Percentiles rank a stretch among this genome's conserved stretches.
Conservation (phyloP, 2,888 invertebrate species). For the Synergus laeviventris region DNA sequence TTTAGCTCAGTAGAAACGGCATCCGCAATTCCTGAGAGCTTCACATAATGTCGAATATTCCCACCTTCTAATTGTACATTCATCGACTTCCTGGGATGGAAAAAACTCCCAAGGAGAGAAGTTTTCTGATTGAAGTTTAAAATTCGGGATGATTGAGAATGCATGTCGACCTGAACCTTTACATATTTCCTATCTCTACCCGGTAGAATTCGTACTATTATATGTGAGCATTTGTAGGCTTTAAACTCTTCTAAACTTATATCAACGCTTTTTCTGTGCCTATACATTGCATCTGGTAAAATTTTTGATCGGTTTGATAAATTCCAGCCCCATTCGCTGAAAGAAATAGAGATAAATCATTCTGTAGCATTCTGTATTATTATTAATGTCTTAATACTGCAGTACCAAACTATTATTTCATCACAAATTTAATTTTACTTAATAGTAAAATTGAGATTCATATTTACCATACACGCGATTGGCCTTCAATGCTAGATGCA, state of each 20-base stretch:
- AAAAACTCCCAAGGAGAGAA: conserved; percentile 46
- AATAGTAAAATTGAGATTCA: conserved; percentile 39
- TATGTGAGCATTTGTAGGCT: conserved; percentile 81
- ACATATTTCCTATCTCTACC: conserved; percentile 53
- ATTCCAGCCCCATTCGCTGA: conserved; percentile 79
- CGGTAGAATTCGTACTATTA: conserved; percentile 83
- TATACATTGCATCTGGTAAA: conserved; percentile 76
- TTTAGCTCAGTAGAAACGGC: conserved; percentile 63
- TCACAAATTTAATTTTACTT: not conserved
- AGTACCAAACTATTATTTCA: no score
- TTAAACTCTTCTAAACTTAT: conserved; percentile 82
- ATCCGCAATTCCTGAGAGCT: conserved; percentile 57
- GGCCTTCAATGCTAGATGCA: conserved; percentile 78
- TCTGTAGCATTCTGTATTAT: not conserved
- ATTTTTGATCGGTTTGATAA: conserved; percentile 79
- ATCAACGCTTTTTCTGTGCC: conserved; percentile 76
- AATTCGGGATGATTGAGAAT: conserved; percentile 45
- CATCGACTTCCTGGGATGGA: conserved; percentile 50
- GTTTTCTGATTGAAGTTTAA: conserved; percentile 48
- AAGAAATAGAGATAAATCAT: conserved; percentile 52
- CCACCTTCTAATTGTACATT: conserved; percentile 55
- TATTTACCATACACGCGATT: conserved; percentile 81
- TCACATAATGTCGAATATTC: conserved; percentile 61
- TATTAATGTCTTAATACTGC: no score
- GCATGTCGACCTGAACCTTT: conserved; percentile 54